Percentiles rank a stretch among this genome's conserved stretches.
These are phyloP conservation scores for Danio choprae DNA, from an alignment of 2,797 vertebrate genomes.

Conservation along the genomic window DNA sequence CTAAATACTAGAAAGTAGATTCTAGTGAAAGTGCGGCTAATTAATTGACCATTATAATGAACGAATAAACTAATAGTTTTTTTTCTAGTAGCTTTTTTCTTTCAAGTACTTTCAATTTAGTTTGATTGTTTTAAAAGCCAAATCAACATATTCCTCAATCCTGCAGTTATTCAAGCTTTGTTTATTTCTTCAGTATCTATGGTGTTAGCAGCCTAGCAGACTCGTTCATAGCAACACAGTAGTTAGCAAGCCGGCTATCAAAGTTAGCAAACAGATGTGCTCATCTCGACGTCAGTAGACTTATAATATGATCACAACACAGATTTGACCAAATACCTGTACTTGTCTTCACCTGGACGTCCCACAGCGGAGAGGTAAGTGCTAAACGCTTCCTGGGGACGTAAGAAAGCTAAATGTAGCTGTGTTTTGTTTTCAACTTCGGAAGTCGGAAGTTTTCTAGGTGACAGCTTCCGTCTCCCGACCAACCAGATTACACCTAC, in stretches of 20 bases:
- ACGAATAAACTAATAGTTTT: not conserved
- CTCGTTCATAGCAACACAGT: not conserved
- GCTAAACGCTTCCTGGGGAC: not conserved
- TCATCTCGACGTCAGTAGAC: not conserved
- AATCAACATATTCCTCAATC: not conserved
- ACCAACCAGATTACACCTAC: constrained; percentile 11
- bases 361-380: not conserved
- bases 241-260: not conserved
- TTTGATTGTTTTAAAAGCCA: not conserved
- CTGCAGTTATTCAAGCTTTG: not conserved
- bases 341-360: not conserved
- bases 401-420: constrained; percentile 41
- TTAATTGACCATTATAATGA: not conserved
- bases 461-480: constrained; percentile 42
- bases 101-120: not conserved
- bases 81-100: not conserved
- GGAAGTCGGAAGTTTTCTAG: constrained; percentile 80
- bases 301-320: not conserved
- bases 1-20: not conserved
- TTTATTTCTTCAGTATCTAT: not conserved
- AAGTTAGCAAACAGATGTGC: not conserved
- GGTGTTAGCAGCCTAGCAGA: constrained; percentile 35
- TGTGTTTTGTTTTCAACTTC: constrained; percentile 79
- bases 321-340: constrained; percentile 26
- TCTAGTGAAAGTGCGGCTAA: not conserved